Evolutionary conservation across 2,797 vertebrate species (phyloP), one percentile per base, ranked within the genome.

Genomic region (Erithacus rubecula): DNA sequence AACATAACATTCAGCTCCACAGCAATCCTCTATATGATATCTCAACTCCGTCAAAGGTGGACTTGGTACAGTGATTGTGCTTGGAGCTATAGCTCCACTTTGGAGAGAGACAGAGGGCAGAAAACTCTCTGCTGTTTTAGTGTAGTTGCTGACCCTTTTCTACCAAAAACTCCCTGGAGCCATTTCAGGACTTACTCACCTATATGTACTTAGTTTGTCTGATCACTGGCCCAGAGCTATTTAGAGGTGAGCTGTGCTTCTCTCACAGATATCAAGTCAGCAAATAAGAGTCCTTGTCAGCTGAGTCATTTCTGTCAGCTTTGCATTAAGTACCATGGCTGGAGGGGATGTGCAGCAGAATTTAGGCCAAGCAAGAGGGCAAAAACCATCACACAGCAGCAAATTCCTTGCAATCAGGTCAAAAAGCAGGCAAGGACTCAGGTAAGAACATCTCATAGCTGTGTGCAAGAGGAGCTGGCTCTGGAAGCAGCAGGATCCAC

Each of bases 261-360:
- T 92, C 87, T 65, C 15, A 65, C 14, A 72, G 55, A 56, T 77
- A 68, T 59, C 82, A 78, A 75, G 69, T 95, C 92, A 95, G 85
- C 91, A 93, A 71, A 51, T 59, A 65, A 51, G 79, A 93, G 52
- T 53, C 10, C 51, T 59, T 52, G 70, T 90, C 89, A 88, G 79
- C 67, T 74, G 83, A 95, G 95, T 92, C 27, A 90, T 76, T 96
- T 91, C 74, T 95, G 91, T 80, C 56, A 53, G 80, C 44, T 94
- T 76, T 94, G 91, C 94, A 87, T 79, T 91, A 88, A 95, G 82
- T 68, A 53, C 53, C 56, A 34, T 64, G 59, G 70, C 94, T 8
- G 11, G 74, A 93, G 94, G 87, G 94, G 49, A 82, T 79, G 49
- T 41, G 36, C 0, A 0, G 32, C 60, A 88, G 87, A 89, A 95